A percentile compares a stretch with the other conserved stretches of the same genome.
Evolutionary conservation across 2,888 invertebrate genomes (phyloP).

Genomic region (Sialis lutaria): DNA sequence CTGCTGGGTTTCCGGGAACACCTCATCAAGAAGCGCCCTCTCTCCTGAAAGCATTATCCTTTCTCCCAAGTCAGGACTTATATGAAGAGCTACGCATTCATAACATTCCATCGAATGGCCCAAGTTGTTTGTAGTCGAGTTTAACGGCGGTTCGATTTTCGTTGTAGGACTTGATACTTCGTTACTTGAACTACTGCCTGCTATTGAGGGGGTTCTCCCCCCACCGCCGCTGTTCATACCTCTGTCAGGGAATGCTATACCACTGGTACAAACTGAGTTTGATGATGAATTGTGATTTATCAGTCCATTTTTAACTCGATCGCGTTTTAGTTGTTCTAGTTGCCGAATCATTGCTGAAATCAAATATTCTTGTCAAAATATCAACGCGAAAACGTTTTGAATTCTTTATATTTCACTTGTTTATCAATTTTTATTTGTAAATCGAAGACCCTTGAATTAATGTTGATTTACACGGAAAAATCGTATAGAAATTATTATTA

Average conservation of each 20-base stretch:
- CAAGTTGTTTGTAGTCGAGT: conserved; percentile 11
- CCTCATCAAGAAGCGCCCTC: conserved; percentile 55
- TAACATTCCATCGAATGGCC: conserved; percentile 28
- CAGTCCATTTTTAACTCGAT: conserved; percentile 40
- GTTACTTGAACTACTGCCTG: conserved; percentile 8
- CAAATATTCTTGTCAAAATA: background rate
- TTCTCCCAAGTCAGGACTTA: conserved; percentile 66
- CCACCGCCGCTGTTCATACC: conserved; percentile 1
- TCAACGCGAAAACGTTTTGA: background rate
- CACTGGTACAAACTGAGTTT: conserved; percentile 11
- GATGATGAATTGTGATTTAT: conserved; percentile 13
- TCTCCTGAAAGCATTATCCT: conserved; percentile 69
- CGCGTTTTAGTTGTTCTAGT: conserved; percentile 54
- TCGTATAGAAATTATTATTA: too few species aligned
- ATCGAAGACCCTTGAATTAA: too few species aligned
- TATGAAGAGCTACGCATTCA: conserved; percentile 65
- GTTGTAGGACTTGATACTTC: conserved; percentile 3
- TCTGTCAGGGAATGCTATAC: conserved; percentile 10
- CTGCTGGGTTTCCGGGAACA: conserved; percentile 60
- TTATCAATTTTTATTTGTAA: too few species aligned
- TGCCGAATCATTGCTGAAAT: conserved; percentile 51
- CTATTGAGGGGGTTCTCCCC: conserved; percentile 8
- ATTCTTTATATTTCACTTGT: too few species aligned
- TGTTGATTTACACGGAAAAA: too few species aligned
- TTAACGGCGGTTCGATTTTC: conserved; percentile 6